phyloP scores from a whole-genome alignment of 2,113 vertebrate species.

The Atherinomorus stipes region DNA sequence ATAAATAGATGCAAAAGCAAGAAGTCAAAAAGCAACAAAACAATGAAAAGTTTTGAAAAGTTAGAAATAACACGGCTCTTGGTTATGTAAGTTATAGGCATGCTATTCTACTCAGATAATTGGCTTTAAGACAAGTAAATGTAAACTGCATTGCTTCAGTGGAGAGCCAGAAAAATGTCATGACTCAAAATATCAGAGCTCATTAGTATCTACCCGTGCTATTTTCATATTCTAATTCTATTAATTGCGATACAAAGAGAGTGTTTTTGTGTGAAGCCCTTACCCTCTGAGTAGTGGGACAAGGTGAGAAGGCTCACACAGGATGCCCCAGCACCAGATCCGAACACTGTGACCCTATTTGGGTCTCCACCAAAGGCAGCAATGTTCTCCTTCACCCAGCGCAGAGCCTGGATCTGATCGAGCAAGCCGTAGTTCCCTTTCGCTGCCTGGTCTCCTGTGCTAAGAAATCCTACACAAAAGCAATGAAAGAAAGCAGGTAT shows the following conservation, averaged over 20 bases:
- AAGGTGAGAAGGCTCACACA: conserved; percentile 96
- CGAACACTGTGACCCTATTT: conserved; percentile 94
- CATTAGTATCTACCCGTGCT: background rate
- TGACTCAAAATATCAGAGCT: conserved; percentile 13
- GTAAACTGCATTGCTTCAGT: conserved; percentile 10
- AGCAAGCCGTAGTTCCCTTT: conserved; percentile 96
- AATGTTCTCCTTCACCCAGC: conserved; percentile 98
- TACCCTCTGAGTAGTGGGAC: conserved; percentile 98
- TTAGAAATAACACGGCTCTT: conserved; percentile 24
- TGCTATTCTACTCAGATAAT: conserved; percentile 29
- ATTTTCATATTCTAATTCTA: background rate
- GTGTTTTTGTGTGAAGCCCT: conserved; percentile 8
- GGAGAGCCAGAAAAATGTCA: conserved; percentile 36
- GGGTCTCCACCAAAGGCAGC: conserved; percentile 95
- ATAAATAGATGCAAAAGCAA: conserved; percentile 40
- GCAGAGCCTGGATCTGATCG: conserved; percentile 96
- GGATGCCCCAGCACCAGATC: conserved; percentile 96
- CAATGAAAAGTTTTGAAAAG: background rate
- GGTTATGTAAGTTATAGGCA: conserved; percentile 31
- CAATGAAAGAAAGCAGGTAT: background rate
- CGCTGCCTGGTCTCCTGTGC: conserved; percentile 96
- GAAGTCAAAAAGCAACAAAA: background rate
- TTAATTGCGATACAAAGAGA: background rate
- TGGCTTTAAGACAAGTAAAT: conserved; percentile 36
- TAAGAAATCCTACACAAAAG: conserved; percentile 88